Evolutionary conservation across 2,113 vertebrate species (phyloP), one percentile per base, ranked within the genome.

Genomic region (Corythornis vintsioides): DNA sequence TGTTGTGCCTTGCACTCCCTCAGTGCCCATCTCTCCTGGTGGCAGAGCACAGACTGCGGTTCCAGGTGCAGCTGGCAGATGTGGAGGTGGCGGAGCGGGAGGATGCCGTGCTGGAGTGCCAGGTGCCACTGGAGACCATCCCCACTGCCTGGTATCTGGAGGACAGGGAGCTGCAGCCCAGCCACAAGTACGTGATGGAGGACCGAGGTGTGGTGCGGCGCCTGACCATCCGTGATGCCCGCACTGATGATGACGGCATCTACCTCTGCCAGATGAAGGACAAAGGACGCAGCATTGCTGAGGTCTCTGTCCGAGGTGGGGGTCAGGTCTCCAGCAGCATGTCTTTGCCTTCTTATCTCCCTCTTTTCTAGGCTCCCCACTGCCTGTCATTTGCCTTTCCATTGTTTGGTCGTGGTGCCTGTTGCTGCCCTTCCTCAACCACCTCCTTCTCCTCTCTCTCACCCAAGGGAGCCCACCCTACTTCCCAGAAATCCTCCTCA

Each of bases 201-300:
- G 98, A 99, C 95, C 98, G 97, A 94, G 99, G 99, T 8, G 92
- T 98, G 31, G 96, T 99, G 90, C 97, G 99, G 14, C 97, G 99
- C 59, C 98, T 99, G 76, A 98, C 98, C 55, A 99, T 99, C 96
- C 98, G 98, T 1, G 98, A 99, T 38, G 98, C 99, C 24, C 98
- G 98, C 81, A 98, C 98, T 0, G 99, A 99, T 0, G 99, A 99
- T 0, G 99, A 99, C 1, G 99, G 99, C 17, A 98, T 99, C 93
- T 99, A 99, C 94, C 98, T 99, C 52, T 99, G 99, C 35, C 98
- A 99, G 96, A 99, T 99, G 98, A 98, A 98, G 26, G 98, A 99
- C 95, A 98, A 99, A 7, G 99, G 99, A 9, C 98, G 98, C 97
- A 99, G 99, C 24, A 98, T 99, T 20, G 99, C 99, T 3, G 98